Conservation (phyloP, 2,888 invertebrate species). For the Bugula neritina region DNA sequence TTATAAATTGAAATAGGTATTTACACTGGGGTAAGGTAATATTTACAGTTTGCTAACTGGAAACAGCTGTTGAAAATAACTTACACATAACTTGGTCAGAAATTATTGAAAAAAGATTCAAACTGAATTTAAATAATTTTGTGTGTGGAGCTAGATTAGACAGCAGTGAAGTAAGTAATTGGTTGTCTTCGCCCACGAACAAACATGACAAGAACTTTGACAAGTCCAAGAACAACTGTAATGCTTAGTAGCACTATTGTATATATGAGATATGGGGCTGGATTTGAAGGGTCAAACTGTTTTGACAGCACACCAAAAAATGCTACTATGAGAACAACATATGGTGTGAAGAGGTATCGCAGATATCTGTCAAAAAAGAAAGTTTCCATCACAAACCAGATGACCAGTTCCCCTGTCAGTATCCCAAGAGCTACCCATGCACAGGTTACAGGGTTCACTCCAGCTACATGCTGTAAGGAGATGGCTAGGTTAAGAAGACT, state of each 20-base stretch:
- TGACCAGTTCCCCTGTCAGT: conserved; percentile 35
- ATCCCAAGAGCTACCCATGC: conserved; percentile 38
- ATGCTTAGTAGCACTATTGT: conserved; percentile 35
- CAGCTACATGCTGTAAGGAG: conserved; percentile 35
- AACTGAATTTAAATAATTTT: background rate
- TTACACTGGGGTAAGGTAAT: too few relatives aligned
- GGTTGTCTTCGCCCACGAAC: conserved; percentile 29
- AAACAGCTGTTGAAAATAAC: too few relatives aligned
- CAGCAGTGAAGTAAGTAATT: conserved; percentile 24
- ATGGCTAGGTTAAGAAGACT: conserved; percentile 43
- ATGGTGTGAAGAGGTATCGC: conserved; percentile 46
- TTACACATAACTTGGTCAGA: too few relatives aligned
- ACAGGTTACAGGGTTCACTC: conserved; percentile 33
- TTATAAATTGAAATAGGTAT: too few relatives aligned
- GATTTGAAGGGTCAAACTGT: conserved; percentile 35
- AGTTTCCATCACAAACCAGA: conserved; percentile 41
- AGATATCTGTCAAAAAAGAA: conserved; percentile 41
- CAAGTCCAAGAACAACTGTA: conserved; percentile 27
- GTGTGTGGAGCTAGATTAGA: too few relatives aligned
- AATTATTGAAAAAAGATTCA: background rate
- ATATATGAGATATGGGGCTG: conserved; percentile 37
- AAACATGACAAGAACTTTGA: conserved; percentile 30
- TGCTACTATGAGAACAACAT: conserved; percentile 42
- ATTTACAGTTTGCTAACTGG: too few relatives aligned
- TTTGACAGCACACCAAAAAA: conserved; percentile 39